These are phyloP conservation scores for Neodon shergylaensis DNA, from an alignment of 2,113 vertebrate species.

Conservation along the genomic window DNA sequence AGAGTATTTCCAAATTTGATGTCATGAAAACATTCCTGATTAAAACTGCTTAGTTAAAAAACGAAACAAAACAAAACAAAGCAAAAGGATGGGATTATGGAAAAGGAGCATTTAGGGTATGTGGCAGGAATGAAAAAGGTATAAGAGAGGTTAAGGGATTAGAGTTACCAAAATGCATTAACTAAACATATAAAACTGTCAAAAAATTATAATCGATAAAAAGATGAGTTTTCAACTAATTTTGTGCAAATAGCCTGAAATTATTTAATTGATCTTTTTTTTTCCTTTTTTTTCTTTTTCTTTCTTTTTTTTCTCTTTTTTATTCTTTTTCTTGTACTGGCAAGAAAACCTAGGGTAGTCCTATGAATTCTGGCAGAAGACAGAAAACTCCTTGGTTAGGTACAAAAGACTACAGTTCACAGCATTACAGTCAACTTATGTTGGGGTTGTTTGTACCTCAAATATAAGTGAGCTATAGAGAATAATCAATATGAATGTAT, in stretches of 20 bases:
- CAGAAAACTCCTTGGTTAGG: not conserved
- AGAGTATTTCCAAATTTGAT: not conserved
- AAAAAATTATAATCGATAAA: not conserved
- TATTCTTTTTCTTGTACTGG: not conserved
- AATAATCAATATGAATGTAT: not conserved
- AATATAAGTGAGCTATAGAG: rapidly evolving
- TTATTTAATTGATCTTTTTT: not conserved
- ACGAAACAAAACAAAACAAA: not conserved
- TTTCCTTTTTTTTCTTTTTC: too few relatives aligned
- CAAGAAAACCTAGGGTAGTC: not conserved
- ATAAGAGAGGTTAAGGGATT: too few relatives aligned
- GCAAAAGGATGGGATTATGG: not conserved
- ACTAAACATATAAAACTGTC: not conserved
- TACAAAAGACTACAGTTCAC: not conserved
- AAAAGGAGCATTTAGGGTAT: too few relatives aligned
- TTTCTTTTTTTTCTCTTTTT: too few relatives aligned
- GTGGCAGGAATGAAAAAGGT: rapidly evolving
- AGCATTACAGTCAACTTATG: not conserved
- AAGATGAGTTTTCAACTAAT: not conserved
- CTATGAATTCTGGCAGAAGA: not conserved
- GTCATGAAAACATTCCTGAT: too few relatives aligned
- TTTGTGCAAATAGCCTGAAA: not conserved
- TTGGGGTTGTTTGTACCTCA: rapidly evolving
- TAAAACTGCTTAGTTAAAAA: not conserved
- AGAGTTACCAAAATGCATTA: not conserved